Evolutionary conservation across 2,797 vertebrate genomes (phyloP).

Genomic region (Vultur gryphus): DNA sequence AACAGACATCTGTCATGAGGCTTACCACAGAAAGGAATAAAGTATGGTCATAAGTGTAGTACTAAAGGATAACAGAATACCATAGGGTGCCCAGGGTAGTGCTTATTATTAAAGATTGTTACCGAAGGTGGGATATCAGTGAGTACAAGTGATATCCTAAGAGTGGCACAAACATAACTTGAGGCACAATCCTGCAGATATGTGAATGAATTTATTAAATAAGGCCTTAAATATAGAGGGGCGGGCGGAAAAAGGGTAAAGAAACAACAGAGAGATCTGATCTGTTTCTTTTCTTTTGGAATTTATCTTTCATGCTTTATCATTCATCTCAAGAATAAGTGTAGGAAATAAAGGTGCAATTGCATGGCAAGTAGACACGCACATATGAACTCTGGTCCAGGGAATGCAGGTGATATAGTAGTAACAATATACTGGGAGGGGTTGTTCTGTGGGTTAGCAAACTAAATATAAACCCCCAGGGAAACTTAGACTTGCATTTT

Average conservation of each 20-base stretch:
- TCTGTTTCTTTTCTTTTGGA: background rate
- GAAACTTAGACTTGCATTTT: background rate
- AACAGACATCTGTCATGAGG: background rate
- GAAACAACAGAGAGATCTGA: background rate
- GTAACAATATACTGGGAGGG: background rate
- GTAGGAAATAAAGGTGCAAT: background rate
- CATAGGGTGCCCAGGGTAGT: background rate
- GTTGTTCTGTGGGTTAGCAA: background rate
- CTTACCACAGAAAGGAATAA: background rate
- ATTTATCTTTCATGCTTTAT: background rate
- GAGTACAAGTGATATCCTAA: background rate
- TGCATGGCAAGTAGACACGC: background rate
- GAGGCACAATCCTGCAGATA: background rate
- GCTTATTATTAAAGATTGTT: background rate
- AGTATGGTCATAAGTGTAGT: rapidly evolving
- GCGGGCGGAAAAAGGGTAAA: background rate
- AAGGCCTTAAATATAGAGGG: background rate
- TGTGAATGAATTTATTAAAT: background rate
- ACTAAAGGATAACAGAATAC: background rate
- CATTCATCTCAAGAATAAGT: background rate
- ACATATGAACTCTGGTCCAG: background rate
- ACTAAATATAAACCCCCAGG: background rate
- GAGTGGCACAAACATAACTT: background rate
- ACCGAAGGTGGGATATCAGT: background rate
- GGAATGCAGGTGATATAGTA: background rate